phyloP scores from a whole-genome alignment of 2,113 vertebrate species.

The Siphamia tubifer region DNA sequence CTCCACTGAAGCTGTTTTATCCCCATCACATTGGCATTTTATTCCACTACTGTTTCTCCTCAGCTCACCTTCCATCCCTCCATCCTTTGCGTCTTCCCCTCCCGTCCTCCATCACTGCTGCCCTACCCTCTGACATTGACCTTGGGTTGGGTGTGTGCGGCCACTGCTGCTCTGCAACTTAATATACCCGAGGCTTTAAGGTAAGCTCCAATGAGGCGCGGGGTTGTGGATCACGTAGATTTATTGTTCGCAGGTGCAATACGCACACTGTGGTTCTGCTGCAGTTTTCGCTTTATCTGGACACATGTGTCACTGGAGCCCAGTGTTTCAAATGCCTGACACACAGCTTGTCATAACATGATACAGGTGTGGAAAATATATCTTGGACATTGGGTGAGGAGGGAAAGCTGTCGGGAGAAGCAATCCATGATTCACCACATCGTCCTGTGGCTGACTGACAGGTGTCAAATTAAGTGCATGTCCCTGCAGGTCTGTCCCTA shows the following conservation, averaged over 20 bases:
- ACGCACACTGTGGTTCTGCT: background rate
- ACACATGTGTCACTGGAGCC: conserved; percentile 23
- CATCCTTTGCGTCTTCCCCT: background rate
- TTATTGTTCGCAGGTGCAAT: conserved; percentile 25
- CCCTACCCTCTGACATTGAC: conserved; percentile 41
- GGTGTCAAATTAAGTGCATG: conserved; percentile 21
- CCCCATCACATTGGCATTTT: conserved; percentile 3
- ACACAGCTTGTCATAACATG: conserved; percentile 28
- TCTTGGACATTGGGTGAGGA: conserved; percentile 7
- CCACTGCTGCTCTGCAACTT: conserved; percentile 36
- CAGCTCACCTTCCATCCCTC: background rate
- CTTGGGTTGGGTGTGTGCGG: conserved; percentile 46
- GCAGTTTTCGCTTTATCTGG: conserved; percentile 27
- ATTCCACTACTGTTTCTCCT: background rate
- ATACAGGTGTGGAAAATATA: conserved; percentile 32
- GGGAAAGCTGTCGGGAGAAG: background rate
- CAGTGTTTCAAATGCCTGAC: conserved; percentile 37
- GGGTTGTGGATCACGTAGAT: conserved; percentile 44
- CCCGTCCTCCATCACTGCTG: conserved; percentile 6
- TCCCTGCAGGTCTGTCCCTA: background rate
- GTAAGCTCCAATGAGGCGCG: conserved; percentile 18
- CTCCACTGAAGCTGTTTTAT: background rate
- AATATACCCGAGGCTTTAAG: conserved; percentile 41
- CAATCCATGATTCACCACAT: background rate
- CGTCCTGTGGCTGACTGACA: conserved; percentile 25